Conservation (phyloP, 2,888 invertebrate genomes). For the Clunio marinus region DNA sequence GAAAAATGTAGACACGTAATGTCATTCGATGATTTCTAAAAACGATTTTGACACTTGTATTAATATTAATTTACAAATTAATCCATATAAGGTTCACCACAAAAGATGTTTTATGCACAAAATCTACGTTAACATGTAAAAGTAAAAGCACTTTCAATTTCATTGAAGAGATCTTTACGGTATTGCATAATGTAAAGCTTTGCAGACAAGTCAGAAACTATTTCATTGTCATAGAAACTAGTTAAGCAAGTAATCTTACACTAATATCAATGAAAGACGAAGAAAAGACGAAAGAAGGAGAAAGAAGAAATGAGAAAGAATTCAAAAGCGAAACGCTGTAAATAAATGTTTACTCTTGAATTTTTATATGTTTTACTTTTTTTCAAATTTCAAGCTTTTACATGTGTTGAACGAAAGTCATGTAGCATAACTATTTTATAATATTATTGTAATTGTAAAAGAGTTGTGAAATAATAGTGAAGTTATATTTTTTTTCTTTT, state of each 20-base stretch:
- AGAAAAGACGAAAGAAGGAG: constrained; percentile 1
- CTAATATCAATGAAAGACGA: background rate
- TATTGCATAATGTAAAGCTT: constrained; percentile 14
- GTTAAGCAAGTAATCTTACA: background rate
- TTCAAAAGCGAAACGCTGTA: background rate
- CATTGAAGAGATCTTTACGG: no score
- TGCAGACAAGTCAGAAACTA: background rate
- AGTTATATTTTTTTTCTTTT: no score
- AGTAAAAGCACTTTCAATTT: no score
- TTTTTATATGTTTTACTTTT: no score
- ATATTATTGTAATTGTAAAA: constrained; percentile 16
- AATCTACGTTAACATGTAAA: background rate
- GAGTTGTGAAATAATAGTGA: constrained; percentile 30
- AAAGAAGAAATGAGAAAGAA: constrained; percentile 10
- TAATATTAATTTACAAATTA: no score
- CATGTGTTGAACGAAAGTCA: background rate
- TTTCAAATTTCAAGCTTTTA: background rate
- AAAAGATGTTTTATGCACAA: background rate
- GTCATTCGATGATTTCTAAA: no score
- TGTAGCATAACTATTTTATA: constrained; percentile 25
- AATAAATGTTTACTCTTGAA: background rate
- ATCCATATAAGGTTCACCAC: no score
- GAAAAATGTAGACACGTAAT: background rate
- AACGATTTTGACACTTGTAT: no score
- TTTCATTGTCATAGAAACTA: constrained; percentile 20